Base-by-base conservation (phyloP, 2,888 invertebrate species). In the Agriotes lineatus region DNA sequence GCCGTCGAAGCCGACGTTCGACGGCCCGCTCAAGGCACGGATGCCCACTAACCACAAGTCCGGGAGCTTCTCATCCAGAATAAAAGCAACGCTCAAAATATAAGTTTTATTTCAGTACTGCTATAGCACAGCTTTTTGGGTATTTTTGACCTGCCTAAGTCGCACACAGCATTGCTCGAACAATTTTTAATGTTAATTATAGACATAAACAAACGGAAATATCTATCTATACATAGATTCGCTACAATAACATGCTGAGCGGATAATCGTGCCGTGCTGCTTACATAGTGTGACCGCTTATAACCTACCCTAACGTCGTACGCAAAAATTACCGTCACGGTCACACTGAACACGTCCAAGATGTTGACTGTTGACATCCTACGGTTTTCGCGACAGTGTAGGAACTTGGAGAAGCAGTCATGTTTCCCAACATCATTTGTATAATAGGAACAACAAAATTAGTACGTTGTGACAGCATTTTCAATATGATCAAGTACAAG, bases 101-200 rank as follows among this genome's bases (percentile, higher is more conserved):
- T 82, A 84, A 84, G 82, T 84, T 84, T 85, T 85, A 85, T 85
- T 85, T 85, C 85, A 85, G 85, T 85, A 84, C 85, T 81, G 80
- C 80, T 81, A 82, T 72, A 83, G 82, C 83, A 84, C 82, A 81
- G 84, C 84, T 84, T 85, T 85, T 85, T 84, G 84, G 83, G 85
- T 85, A 85, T 86, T 86, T 85, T 85, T 83, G 85, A 85, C 84
- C 84, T 84, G 83, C 83, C 84, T 83, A 85, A 85, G 84, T 85
- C 81, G 81, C 83, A 82, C 80, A 81, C 81, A 81, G 82, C 80
- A 82, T 82, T 82, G 82, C 83, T 82, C 81, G 82, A 83, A 83
- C 82, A 83, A 84, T 82, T 84, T 84, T 84, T 84, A 85, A 84
- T 84, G 85, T 85, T 85, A 85, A 85, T 84, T 85, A 84, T 85